Conservation (phyloP, 2,113 vertebrate species). For the Oostethus manadensis region DNA sequence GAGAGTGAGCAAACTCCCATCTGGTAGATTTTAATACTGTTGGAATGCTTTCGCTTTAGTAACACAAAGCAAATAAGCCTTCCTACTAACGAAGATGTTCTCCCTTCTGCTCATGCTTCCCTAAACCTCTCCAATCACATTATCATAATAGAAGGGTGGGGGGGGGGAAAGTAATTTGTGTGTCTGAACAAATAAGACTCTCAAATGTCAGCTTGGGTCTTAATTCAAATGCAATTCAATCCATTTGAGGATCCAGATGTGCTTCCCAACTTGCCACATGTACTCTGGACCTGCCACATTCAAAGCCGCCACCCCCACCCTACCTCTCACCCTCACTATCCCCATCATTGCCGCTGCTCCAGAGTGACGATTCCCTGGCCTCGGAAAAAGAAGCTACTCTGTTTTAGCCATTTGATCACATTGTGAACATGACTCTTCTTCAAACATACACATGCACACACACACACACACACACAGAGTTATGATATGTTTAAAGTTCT, state of each 20-base stretch:
- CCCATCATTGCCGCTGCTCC: conserved; percentile 32
- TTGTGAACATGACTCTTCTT: conserved; percentile 3
- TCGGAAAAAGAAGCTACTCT: conserved; percentile 30
- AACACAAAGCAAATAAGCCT: conserved; percentile 79
- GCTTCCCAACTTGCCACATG: conserved; percentile 19
- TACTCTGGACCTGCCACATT: conserved; percentile 33
- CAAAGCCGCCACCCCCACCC: conserved; percentile 11
- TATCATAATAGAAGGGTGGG: neutral
- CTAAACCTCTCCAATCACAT: conserved; percentile 26
- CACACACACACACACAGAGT: conserved; percentile 6
- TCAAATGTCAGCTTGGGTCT: conserved; percentile 14
- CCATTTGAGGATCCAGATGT: conserved; percentile 36
- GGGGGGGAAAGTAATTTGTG: neutral
- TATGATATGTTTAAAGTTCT: neutral
- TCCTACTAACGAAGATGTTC: conserved; percentile 35
- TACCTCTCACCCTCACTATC: conserved; percentile 35
- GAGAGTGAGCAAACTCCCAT: conserved; percentile 67
- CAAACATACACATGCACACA: neutral
- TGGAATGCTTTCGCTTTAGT: conserved; percentile 84
- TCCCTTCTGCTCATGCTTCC: conserved; percentile 28
- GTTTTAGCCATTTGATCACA: conserved; percentile 51
- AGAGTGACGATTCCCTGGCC: conserved; percentile 50
- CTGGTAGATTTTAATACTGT: conserved; percentile 81
- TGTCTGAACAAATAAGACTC: conserved; percentile 11
- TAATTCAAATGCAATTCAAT: conserved; percentile 22